Conservation (phyloP, 2,888 invertebrate genomes). For the Cistogaster globosa region DNA sequence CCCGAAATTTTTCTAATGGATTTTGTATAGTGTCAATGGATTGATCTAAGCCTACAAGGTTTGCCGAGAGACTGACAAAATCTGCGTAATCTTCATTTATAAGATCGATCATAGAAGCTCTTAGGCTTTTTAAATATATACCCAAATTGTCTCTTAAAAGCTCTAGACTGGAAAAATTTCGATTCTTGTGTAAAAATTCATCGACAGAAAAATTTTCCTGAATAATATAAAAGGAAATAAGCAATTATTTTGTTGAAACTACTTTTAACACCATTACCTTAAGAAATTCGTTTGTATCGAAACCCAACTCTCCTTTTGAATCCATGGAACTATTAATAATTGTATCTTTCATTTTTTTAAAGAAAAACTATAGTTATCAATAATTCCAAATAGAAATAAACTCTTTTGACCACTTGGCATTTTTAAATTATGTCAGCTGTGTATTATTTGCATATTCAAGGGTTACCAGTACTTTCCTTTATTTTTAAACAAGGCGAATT, state of each 20-base stretch:
- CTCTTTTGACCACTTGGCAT: slow-evolving; percentile 52
- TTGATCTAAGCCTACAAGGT: slow-evolving; percentile 95
- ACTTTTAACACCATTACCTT: slow-evolving; percentile 75
- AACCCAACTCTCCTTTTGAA: slow-evolving; percentile 75
- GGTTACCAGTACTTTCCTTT: neutral
- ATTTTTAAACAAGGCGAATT: no score
- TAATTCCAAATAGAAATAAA: neutral
- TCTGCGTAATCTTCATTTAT: slow-evolving; percentile 99
- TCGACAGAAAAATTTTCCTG: slow-evolving; percentile 97
- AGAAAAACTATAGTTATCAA: neutral
- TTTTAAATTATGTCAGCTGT: slow-evolving; percentile 14
- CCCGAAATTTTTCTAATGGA: slow-evolving; percentile 91
- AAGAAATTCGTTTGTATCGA: slow-evolving; percentile 83
- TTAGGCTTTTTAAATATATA: slow-evolving; percentile 93
- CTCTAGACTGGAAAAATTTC: slow-evolving; percentile 85
- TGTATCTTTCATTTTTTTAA: slow-evolving; percentile 54
- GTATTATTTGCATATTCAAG: slow-evolving; percentile 16
- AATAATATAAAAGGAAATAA: neutral
- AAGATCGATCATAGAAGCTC: slow-evolving; percentile 97
- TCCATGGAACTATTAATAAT: slow-evolving; percentile 21
- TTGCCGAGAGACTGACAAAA: slow-evolving; percentile 97
- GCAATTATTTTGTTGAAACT: neutral
- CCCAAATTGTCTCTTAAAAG: slow-evolving; percentile 95
- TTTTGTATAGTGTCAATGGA: slow-evolving; percentile 91
- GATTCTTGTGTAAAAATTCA: slow-evolving; percentile 88